These are phyloP conservation scores for Steinernema carpocapsae DNA, from an alignment of 2,888 invertebrate genomes.

Conservation along the genomic window DNA sequence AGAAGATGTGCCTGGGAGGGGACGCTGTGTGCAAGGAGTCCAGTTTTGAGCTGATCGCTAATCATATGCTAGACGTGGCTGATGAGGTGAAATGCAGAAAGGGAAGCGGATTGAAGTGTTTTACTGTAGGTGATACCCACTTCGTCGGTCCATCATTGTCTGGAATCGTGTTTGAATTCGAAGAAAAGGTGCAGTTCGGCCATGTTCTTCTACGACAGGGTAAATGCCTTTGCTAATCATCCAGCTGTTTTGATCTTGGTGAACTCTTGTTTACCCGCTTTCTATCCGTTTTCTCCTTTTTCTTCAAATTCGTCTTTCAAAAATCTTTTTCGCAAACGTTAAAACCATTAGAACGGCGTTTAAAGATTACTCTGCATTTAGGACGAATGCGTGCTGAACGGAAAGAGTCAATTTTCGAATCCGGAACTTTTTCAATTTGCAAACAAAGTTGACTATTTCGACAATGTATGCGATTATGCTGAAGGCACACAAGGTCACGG, in stretches of 20 bases:
- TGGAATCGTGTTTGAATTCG: conserved; percentile 58
- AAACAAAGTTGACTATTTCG: conserved; percentile 64
- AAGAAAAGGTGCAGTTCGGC: conserved; percentile 67
- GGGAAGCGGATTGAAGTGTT: neutral
- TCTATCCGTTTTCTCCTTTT: too few relatives aligned
- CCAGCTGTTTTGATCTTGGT: neutral
- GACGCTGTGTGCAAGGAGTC: conserved; percentile 58
- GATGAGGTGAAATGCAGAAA: conserved; percentile 45
- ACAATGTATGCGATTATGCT: conserved; percentile 53
- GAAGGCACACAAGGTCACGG: conserved; percentile 26
- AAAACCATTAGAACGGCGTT: too few relatives aligned
- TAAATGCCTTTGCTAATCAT: conserved; percentile 32
- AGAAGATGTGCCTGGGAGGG: conserved; percentile 64
- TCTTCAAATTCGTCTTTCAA: too few relatives aligned
- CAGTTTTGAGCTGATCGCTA: conserved; percentile 60
- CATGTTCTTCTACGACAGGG: conserved; percentile 57
- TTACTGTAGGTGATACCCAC: conserved; percentile 45
- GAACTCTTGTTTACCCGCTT: too few relatives aligned
- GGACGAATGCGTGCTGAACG: conserved; percentile 65
- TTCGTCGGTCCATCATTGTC: conserved; percentile 54
- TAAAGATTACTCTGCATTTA: conserved; percentile 41
- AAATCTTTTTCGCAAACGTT: too few relatives aligned
- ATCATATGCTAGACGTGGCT: conserved; percentile 53
- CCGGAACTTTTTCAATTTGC: conserved; percentile 59
- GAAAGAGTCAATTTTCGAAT: conserved; percentile 57